Evolutionary conservation across 2,888 invertebrate genomes (phyloP), one percentile per base, ranked within the genome.

Genomic region (Hoplodrina blanda): DNA sequence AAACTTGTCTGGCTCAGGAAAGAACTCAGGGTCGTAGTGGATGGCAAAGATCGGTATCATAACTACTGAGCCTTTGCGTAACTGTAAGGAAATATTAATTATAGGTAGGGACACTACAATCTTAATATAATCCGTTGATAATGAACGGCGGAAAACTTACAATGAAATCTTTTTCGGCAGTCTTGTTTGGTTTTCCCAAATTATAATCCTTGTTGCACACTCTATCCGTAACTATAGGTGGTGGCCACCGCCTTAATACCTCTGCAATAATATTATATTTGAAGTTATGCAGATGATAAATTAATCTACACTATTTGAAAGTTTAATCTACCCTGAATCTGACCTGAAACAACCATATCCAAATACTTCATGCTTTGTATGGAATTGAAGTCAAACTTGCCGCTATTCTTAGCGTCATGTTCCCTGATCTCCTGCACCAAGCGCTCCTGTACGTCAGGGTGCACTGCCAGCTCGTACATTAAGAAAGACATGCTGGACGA

Each of bases 1-100:
- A 66, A 97, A 97, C 82, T 95, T 96, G 0, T 88, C 79, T 0
- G 97, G 97, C 19, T 97, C 91, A 0, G 96, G 94, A 83, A 91
- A 97, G 85, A 92, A 96, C 33, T 94, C 84, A 0, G 96, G 93
- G 82, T 97, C 96, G 7, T 90, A 93, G 64, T 97, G 97, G 19
- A 96, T 80, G 0, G 91, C 91, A 76, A 89, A 91, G 0, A 91
- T 84, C 0, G 96, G 95, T 37, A 96, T 87, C 76, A 86, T 85
- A 0, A 96, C 50, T 0, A 72, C 63, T 20, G 86, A 86, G 3
- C 92, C 94, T 78, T 90, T 90, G 13, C 87, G 85, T 4, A 96
- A 64, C 86, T 91, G 75, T 19, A 66, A 87, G 74, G 11, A 19
- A 19, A 19, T 19, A 37, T 19, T 8, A 4, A n/a, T 2, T 10